Base-by-base conservation (phyloP, 2,113 vertebrate genomes). In the Peromyscus polionotus region DNA sequence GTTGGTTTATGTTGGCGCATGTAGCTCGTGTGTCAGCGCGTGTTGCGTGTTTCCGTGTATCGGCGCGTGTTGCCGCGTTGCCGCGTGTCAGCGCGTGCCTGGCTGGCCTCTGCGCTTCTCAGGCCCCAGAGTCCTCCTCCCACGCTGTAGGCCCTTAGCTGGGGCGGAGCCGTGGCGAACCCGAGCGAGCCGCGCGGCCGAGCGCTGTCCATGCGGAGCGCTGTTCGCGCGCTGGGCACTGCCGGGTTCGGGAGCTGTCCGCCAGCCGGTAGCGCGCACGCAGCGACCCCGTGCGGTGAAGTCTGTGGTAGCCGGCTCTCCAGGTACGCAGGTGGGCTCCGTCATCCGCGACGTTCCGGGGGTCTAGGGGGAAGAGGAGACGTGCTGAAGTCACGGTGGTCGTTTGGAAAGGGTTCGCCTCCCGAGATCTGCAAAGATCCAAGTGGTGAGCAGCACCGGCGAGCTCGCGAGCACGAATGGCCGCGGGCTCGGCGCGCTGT, bases 291-390 rank as follows among this genome's bases (percentile, higher is more conserved):
- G 48, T 91, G 88, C 63, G 70, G 88, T 45, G 7, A 45, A 48
- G 54, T 36, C 88, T 36, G 48, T 36, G 36, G 2, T 70, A 28
- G 67, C 83, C 59, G 12, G 26, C 17, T 51, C 33, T 72, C 68
- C 93, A 95, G 94, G 94, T 97, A 88, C 83, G 51, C 80, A 93
- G 94, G 94, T 95, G 94, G 90, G 36, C 94, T 83, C 67, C 10
- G 33, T 51, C 72, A 22, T 80, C 70, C 19, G 48, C 54, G 16
- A 22, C 10, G 19, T 24, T 26, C 17, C 11, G 26, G 31, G 54
- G 70, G 20, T 31, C 2, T 13, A 14, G 51, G 75, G 83, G 63
- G 7, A 36, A 26, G 72, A 65, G 51, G 42, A 57, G 19, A 36
- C 16, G 1, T 1, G 36, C 45, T 39, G 9, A 33, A 85, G 84